Evolutionary conservation across 2,113 vertebrate genomes (phyloP).

Genomic region (Cyphomyrus discorhynchus): DNA sequence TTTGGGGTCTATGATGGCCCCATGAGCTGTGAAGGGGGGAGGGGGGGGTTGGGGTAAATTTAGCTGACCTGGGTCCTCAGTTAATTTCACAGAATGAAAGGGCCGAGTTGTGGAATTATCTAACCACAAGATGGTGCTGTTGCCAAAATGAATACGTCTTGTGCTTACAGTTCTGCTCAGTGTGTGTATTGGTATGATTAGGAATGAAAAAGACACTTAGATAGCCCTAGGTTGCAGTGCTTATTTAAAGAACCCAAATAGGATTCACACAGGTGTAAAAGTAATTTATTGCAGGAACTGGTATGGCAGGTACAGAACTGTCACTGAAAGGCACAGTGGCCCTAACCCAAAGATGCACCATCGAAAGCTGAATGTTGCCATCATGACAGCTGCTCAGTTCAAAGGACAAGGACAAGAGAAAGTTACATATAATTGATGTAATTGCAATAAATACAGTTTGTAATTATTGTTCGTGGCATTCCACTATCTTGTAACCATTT

Average conservation of each 20-base stretch:
- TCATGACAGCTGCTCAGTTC: background rate
- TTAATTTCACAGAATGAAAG: no score
- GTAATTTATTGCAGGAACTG: background rate
- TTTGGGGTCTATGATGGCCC: background rate
- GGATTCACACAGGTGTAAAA: background rate
- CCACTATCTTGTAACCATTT: background rate
- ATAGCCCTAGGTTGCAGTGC: background rate
- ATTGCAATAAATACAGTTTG: background rate
- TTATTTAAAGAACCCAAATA: background rate
- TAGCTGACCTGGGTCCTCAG: background rate
- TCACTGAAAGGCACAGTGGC: background rate
- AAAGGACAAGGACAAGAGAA: background rate
- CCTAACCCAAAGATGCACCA: background rate
- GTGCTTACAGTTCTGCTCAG: background rate
- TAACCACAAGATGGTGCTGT: background rate
- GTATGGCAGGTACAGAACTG: background rate
- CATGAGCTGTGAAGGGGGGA: background rate
- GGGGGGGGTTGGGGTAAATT: background rate
- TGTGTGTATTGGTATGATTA: background rate
- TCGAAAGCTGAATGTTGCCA: background rate
- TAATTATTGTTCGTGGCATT: background rate
- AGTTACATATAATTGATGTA: background rate
- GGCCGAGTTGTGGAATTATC: background rate
- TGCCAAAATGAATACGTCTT: background rate
- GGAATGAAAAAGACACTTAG: background rate